Percentiles rank a stretch among this genome's conserved stretches.
phyloP scores from a whole-genome alignment of 2,113 vertebrate species.

The Halichoeres trimaculatus region DNA sequence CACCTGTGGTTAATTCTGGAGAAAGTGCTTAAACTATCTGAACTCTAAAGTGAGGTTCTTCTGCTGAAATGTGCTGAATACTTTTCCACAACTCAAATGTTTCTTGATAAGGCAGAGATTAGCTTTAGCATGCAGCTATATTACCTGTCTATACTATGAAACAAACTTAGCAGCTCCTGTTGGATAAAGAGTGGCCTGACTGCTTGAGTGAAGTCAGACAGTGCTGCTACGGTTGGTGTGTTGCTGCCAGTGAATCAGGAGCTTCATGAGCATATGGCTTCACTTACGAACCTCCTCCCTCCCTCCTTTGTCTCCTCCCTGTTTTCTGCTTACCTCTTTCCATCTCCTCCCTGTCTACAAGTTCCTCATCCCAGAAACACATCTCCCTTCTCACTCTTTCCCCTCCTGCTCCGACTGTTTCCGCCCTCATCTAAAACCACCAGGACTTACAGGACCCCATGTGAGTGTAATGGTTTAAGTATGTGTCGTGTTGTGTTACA shows the following conservation, averaged over 20 bases:
- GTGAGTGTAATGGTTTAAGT: neutral
- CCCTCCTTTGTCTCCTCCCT: constrained; percentile 45
- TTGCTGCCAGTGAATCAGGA: constrained; percentile 64
- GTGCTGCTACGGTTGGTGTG: constrained; percentile 59
- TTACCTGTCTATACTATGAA: constrained; percentile 23
- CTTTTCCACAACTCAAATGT: constrained; percentile 2
- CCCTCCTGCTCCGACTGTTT: neutral
- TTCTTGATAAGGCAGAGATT: neutral
- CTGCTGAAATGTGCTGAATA: neutral
- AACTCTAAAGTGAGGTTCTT: neutral
- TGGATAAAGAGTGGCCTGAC: constrained; percentile 34
- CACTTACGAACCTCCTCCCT: constrained; percentile 77
- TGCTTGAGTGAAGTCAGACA: constrained; percentile 42
- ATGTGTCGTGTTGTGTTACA: neutral
- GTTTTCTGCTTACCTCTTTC: constrained; percentile 70
- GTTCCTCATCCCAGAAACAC: constrained; percentile 13
- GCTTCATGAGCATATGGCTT: constrained; percentile 82
- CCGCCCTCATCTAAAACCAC: neutral
- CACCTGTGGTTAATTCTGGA: no score
- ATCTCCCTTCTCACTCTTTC: neutral
- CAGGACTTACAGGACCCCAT: neutral
- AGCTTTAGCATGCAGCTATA: neutral
- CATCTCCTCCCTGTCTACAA: constrained; percentile 58
- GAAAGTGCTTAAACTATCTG: no score
- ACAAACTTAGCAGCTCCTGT: constrained; percentile 28